Conservation (phyloP, 2,113 vertebrate species). For the Lates calcarifer region DNA sequence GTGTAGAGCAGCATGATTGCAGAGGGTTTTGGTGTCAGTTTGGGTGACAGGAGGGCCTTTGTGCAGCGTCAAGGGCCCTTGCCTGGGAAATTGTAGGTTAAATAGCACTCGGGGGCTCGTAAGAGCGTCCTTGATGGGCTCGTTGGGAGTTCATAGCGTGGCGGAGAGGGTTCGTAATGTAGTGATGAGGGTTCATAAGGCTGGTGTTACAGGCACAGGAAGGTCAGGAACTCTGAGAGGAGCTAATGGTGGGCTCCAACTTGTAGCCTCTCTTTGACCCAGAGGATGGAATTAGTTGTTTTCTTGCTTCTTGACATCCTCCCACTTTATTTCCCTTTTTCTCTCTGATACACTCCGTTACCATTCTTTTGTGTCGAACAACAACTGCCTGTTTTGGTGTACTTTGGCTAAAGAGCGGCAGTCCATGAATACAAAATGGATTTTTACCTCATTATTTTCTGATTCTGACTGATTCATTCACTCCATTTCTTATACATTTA, state of each 20-base stretch:
- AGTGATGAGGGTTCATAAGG: conserved; percentile 66
- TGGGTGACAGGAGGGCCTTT: conserved; percentile 69
- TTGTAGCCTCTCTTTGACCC: conserved; percentile 49
- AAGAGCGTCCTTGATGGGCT: conserved; percentile 69
- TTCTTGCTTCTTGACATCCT: not conserved
- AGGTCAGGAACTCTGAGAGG: conserved; percentile 61
- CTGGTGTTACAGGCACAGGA: conserved; percentile 63
- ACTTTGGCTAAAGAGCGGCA: conserved; percentile 10
- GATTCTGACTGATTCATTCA: conserved; percentile 22
- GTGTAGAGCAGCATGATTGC: not conserved
- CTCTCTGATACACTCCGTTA: conserved; percentile 4
- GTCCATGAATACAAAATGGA: not conserved
- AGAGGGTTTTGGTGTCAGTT: conserved; percentile 55
- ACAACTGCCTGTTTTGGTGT: not conserved
- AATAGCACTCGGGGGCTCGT: conserved; percentile 63
- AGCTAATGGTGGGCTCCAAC: conserved; percentile 25
- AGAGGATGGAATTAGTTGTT: not conserved
- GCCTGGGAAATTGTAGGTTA: conserved; percentile 73
- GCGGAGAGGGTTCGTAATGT: conserved; percentile 49
- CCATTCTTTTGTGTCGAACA: not conserved
- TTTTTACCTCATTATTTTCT: conserved; percentile 29
- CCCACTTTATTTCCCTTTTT: not conserved
- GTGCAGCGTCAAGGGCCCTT: conserved; percentile 30
- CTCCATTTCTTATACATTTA: not conserved
- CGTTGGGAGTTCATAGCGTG: conserved; percentile 66